phyloP scores from a whole-genome alignment of 2,797 vertebrate genomes.

The Rhinichthys osculus region DNA sequence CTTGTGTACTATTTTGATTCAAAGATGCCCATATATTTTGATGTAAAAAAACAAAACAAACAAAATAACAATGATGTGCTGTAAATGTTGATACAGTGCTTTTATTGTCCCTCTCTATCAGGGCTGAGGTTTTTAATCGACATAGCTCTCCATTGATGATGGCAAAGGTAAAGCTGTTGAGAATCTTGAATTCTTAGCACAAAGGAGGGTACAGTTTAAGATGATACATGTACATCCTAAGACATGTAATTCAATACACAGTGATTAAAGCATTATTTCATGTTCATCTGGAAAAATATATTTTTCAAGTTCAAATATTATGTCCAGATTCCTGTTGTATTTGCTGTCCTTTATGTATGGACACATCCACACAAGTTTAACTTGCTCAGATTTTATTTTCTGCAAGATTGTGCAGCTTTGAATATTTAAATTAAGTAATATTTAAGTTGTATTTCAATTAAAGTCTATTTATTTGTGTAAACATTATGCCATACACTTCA shows the following conservation, averaged over 20 bases:
- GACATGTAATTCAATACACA: constrained; percentile 19
- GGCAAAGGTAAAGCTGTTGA: constrained; percentile 16
- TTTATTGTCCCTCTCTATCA: constrained; percentile 20
- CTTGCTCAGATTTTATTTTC: constrained; percentile 58
- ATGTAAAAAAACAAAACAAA: constrained; percentile 3
- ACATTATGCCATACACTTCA: constrained; percentile 45
- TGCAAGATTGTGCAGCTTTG: constrained; percentile 54
- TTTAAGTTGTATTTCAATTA: constrained; percentile 35
- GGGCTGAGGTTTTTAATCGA: constrained; percentile 7
- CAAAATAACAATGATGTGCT: not conserved
- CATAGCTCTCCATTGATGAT: not conserved
- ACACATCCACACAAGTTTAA: constrained; percentile 32
- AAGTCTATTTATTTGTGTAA: constrained; percentile 55
- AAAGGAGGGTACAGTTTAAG: not conserved
- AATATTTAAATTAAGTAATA: constrained; percentile 47
- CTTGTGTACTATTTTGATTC: constrained; percentile 15
- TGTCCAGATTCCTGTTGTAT: constrained; percentile 9
- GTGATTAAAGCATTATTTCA: constrained; percentile 12
- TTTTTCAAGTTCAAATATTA: constrained; percentile 18
- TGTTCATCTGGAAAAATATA: constrained; percentile 37
- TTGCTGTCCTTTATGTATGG: constrained; percentile 2
- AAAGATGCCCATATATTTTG: not conserved
- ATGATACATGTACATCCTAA: not conserved
- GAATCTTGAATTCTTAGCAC: constrained; percentile 13
- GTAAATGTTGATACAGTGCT: constrained; percentile 37